These are phyloP conservation scores for Apis laboriosa DNA, from an alignment of 1,140 invertebrate genomes.

Conservation along the genomic window DNA sequence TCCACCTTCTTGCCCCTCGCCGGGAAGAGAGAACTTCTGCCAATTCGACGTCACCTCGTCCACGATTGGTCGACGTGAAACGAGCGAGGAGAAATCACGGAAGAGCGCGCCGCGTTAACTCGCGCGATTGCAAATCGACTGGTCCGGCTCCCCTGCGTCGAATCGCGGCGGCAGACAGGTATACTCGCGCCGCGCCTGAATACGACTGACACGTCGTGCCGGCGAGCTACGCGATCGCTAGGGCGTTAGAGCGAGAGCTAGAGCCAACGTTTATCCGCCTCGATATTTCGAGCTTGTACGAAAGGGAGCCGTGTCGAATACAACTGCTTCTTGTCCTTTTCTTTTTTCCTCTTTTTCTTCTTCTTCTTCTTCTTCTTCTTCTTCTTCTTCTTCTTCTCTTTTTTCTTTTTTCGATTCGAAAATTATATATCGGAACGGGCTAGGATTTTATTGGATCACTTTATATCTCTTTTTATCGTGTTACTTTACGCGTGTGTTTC, in stretches of 20 bases:
- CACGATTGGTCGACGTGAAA: constrained; percentile 34
- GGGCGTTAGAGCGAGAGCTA: not conserved
- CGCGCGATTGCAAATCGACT: constrained; percentile 20
- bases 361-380: too few relatives aligned
- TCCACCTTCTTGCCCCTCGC: constrained; percentile 21
- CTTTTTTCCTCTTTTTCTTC: not conserved
- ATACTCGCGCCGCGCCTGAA: constrained; percentile 47
- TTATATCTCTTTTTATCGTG: too few relatives aligned
- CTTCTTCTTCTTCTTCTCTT: accelerated
- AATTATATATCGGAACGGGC: not conserved
- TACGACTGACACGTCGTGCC: constrained; percentile 56
- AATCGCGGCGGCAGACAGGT: constrained; percentile 23
- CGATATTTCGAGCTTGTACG: constrained; percentile 6
- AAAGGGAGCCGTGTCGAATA: constrained; percentile 37
- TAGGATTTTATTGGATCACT: too few relatives aligned
- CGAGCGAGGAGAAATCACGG: constrained; percentile 7
- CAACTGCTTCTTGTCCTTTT: constrained; percentile 22
- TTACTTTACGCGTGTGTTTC: too few relatives aligned
- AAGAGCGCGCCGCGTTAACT: not conserved
- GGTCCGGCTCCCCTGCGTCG: not conserved
- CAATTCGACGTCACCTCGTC: constrained; percentile 16
- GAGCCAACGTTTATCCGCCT: constrained; percentile 29
- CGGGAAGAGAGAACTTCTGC: not conserved
- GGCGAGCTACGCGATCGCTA: constrained; percentile 36
- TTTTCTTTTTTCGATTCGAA: too few relatives aligned